Evolutionary conservation across 2,797 vertebrate genomes (phyloP), one percentile per base, ranked within the genome.

Genomic region (Okamejei kenojei): DNA sequence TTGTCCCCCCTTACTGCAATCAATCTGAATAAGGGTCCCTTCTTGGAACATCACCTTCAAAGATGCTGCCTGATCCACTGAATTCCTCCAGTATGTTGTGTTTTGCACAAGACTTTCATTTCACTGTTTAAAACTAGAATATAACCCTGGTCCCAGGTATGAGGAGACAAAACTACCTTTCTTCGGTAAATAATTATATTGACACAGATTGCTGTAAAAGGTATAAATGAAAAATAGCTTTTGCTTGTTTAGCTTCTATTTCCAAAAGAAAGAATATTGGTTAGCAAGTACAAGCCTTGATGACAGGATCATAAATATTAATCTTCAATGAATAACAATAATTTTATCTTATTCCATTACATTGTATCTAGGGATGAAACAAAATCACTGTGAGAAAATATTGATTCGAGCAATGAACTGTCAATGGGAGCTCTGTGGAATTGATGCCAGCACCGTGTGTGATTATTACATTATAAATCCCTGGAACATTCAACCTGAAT

Each of bases 321-420:
- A 92, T 76, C 71, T 74, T 74, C 21, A 7, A 74, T 45, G 15
- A 35, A 68, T 54, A 74, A 29, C 32, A 54, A 73, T 74, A 54
- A 45, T 76, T 91, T 76, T 73, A 74, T 92, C 71, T 92, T 15
- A n/a, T 92, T 92, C 35, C 23, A 71, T 54, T 54, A 23, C 71
- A 74, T 54, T 92, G 71, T 26, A 54, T 74, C 71, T 29, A 26
- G 90, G 35, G 54, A 92, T 54, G 71, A 76, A 76, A 74, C 38
- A 29, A 45, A 88, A 88, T 23, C 71, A 91, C 35, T 15, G 90
- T 54, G 26, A 92, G 35, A 71, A 73, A 92, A 74, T 92, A 91
- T 92, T 74, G 90, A 92, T 92, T 74, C 71, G 68, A 74, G 68
- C 71, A 54, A 74, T n/a, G 45, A 38, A 7, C 90, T 92, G n/a